These are phyloP conservation scores for Gobiocypris rarus DNA, from an alignment of 2,113 vertebrate species.

Conservation along the genomic window DNA sequence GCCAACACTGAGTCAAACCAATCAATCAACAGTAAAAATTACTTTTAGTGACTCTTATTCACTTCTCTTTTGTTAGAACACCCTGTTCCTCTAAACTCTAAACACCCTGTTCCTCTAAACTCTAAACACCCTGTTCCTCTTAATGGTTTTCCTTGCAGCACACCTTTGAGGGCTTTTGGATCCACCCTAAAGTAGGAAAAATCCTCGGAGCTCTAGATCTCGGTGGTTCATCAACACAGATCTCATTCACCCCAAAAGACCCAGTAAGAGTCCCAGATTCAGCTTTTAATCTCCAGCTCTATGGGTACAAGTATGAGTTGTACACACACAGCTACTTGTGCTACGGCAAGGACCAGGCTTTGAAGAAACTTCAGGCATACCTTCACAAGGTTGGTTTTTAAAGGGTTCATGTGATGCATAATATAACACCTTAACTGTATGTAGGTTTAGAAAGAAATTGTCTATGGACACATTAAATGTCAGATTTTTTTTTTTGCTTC, in stretches of 20 bases:
- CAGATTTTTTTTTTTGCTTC: conserved; percentile 16
- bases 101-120: too few relatives aligned
- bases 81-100: conserved; percentile 14
- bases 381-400: conserved; percentile 69
- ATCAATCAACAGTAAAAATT: neutral
- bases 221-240: conserved; percentile 83
- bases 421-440: neutral
- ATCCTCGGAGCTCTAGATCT: conserved; percentile 81
- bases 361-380: conserved; percentile 66
- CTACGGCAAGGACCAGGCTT: conserved; percentile 75
- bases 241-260: conserved; percentile 75
- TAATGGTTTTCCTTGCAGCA: conserved; percentile 65
- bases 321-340: conserved; percentile 85
- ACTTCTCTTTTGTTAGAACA: neutral
- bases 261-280: conserved; percentile 63
- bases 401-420: neutral
- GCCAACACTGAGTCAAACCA: neutral
- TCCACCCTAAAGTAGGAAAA: conserved; percentile 61
- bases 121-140: too few relatives aligned
- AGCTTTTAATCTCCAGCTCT: conserved; percentile 69
- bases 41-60: neutral
- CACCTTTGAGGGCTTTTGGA: conserved; percentile 78
- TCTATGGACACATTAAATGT: neutral
- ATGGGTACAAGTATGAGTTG: conserved; percentile 70
- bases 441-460: neutral